These are phyloP conservation scores for Acheta domesticus DNA, from an alignment of 2,888 invertebrate genomes.

Conservation along the genomic window DNA sequence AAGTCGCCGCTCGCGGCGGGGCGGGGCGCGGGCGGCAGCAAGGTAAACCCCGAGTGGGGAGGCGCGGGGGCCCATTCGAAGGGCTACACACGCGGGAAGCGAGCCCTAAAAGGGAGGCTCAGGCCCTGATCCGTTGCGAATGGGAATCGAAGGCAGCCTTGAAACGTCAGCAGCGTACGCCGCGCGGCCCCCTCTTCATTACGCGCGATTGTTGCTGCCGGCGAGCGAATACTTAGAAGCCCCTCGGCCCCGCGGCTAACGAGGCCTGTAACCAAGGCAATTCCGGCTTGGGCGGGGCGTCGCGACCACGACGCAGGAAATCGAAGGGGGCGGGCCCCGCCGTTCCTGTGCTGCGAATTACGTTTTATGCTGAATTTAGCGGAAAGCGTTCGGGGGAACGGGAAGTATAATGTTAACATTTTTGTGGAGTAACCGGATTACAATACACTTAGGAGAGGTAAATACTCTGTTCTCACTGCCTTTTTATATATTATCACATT, in stretches of 20 bases:
- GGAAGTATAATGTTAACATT: too few species aligned
- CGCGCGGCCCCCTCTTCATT: not conserved
- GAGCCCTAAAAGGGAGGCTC: not conserved
- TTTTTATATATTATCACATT: too few species aligned
- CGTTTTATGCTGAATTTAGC: too few species aligned
- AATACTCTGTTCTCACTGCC: too few species aligned
- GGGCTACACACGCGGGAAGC: not conserved
- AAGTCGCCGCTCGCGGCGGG: not conserved
- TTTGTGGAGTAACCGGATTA: too few species aligned
- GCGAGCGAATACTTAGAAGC: not conserved
- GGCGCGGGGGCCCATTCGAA: not conserved
- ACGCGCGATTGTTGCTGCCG: not conserved
- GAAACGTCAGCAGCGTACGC: not conserved
- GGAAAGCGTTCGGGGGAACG: too few species aligned
- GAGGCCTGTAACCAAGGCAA: constrained; percentile 4
- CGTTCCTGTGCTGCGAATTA: too few species aligned
- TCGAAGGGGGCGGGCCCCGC: too few species aligned
- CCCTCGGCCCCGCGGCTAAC: not conserved
- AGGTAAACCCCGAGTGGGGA: too few species aligned
- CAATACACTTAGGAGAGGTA: too few species aligned
- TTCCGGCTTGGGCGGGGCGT: not conserved
- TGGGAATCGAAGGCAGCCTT: not conserved
- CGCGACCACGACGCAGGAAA: too few species aligned
- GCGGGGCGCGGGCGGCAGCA: too few species aligned
- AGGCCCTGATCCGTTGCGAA: not conserved